Percentiles rank a stretch among this genome's conserved stretches.
These are phyloP conservation scores for Rattus norvegicus DNA, from an alignment of 2,113 vertebrate genomes.

Conservation along the genomic window DNA sequence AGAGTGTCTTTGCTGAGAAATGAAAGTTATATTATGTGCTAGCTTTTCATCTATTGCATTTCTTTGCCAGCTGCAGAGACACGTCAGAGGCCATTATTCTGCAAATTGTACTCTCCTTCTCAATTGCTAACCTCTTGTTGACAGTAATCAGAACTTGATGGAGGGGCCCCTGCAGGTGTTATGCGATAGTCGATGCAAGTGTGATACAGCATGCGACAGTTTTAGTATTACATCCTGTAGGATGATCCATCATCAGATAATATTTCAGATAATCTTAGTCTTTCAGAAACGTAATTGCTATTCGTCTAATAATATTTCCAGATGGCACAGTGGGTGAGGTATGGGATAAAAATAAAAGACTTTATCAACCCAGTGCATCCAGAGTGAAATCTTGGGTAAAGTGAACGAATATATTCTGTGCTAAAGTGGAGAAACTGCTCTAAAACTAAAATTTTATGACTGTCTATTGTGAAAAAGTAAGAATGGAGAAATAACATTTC, in stretches of 20 bases:
- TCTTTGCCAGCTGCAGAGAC: slow-evolving; percentile 72
- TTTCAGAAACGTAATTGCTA: slow-evolving; percentile 77
- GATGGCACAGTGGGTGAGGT: slow-evolving; percentile 64
- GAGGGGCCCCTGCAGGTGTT: slow-evolving; percentile 64
- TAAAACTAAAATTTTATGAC: not conserved
- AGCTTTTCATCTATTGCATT: slow-evolving; percentile 75
- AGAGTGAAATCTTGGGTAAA: not conserved
- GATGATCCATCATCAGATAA: slow-evolving; percentile 72
- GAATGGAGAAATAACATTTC: not conserved
- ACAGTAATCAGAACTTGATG: slow-evolving; percentile 80
- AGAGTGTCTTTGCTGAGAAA: slow-evolving; percentile 61
- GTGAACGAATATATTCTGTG: not conserved
- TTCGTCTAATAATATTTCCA: slow-evolving; percentile 80
- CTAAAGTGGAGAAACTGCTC: not conserved
- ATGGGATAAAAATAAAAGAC: slow-evolving; percentile 41
- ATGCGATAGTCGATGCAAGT: not conserved
- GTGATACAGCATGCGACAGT: slow-evolving; percentile 71
- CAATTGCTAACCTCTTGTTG: slow-evolving; percentile 78
- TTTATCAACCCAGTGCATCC: not conserved
- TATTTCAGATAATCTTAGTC: slow-evolving; percentile 70
- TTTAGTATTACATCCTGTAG: slow-evolving; percentile 75
- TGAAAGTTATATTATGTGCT: slow-evolving; percentile 74
- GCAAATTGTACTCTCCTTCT: slow-evolving; percentile 38
- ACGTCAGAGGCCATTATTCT: slow-evolving; percentile 72
- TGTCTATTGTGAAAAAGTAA: not conserved